phyloP scores from a whole-genome alignment of 2,113 vertebrate genomes.

The Catharus fuscescens region DNA sequence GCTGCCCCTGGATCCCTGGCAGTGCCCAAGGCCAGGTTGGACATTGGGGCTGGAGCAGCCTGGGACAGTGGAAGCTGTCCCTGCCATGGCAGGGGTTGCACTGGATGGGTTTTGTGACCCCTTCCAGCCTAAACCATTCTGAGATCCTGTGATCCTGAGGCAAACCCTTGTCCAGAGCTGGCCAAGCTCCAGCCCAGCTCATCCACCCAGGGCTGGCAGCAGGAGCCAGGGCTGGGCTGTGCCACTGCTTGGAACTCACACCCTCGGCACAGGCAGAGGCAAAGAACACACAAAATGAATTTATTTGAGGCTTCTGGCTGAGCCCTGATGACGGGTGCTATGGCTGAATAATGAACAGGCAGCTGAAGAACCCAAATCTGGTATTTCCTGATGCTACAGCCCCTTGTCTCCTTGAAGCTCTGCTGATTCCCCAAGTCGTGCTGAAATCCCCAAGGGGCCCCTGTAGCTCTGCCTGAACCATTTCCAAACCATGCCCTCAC shows the following conservation, averaged over 20 bases:
- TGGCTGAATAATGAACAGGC: not conserved
- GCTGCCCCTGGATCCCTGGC: not conserved
- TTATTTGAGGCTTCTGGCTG: not conserved
- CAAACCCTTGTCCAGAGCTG: not conserved
- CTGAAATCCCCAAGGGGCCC: not conserved
- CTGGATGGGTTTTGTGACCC: not conserved
- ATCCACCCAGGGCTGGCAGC: accelerated
- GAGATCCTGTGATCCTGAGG: not conserved
- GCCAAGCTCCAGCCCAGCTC: too few species aligned
- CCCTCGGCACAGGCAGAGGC: not conserved
- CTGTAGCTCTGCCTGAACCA: not conserved
- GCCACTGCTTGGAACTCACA: not conserved
- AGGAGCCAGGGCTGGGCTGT: not conserved
- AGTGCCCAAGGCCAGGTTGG: not conserved
- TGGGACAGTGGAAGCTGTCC: not conserved
- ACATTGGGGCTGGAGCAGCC: accelerated
- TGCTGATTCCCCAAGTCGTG: not conserved
- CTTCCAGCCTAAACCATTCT: not conserved
- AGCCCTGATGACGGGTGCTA: accelerated
- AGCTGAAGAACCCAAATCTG: not conserved
- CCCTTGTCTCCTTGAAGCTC: not conserved
- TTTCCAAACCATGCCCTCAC: not conserved
- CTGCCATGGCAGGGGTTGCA: not conserved
- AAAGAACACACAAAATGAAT: not conserved
- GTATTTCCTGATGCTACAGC: not conserved